Evolutionary conservation across 2,888 invertebrate genomes (phyloP), one percentile per base, ranked within the genome.

Genomic region (Eumerus sabulonum): DNA sequence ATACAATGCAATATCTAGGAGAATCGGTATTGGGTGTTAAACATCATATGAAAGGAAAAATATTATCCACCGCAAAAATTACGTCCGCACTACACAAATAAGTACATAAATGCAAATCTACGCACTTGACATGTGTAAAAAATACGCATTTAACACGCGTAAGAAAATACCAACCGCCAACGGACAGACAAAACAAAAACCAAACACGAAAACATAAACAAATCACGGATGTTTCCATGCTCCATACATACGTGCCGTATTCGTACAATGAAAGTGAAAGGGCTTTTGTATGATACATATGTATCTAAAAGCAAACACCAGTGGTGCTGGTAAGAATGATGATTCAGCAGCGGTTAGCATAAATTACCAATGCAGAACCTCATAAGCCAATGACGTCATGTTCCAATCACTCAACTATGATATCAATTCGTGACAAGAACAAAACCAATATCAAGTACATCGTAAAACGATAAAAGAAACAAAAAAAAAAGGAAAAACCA

Each of bases 131-230:
- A n/a, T n/a, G n/a, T n/a, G n/a, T n/a, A n/a, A n/a, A n/a, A n/a
- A n/a, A n/a, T n/a, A n/a, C n/a, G n/a, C n/a, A n/a, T n/a, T n/a
- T n/a, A n/a, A n/a, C n/a, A n/a, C n/a, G n/a, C n/a, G n/a, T n/a
- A n/a, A n/a, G n/a, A n/a, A n/a, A n/a, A n/a, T n/a, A n/a, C n/a
- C n/a, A n/a, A n/a, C 18, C 47, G 27, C 7, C 27, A 27, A 27
- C 27, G 27, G 7, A 7, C 7, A 27, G 7, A 27, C 2, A 27
- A 27, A 27, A 27, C 27, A 63, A n/a, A n/a, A n/a, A n/a, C n/a
- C n/a, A n/a, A n/a, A n/a, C n/a, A n/a, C n/a, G n/a, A n/a, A n/a
- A 57, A 63, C 48, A 59, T 59, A 76, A 70, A 70, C 53, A 53
- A 76, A 42, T 14, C 36, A 27, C 18, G 9, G 44, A 68, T 38